Conservation (phyloP, 2,113 vertebrate species). For the Callipepla squamata region DNA sequence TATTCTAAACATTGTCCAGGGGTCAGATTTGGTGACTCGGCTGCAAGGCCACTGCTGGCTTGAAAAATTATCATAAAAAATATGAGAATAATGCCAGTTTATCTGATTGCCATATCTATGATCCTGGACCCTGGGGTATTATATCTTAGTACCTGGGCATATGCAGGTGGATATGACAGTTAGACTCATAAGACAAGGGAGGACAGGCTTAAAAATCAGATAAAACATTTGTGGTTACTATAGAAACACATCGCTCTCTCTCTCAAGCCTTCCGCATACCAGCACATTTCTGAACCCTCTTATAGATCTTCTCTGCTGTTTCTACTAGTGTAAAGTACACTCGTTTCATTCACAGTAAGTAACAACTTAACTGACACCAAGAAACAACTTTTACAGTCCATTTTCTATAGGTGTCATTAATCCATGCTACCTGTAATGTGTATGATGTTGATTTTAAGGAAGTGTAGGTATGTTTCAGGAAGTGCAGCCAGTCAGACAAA, state of each 20-base stretch:
- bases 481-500: neutral
- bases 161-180: neutral
- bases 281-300: neutral
- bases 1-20: neutral
- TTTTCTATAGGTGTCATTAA: neutral
- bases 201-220: neutral
- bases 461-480: neutral
- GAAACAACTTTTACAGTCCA: fast-evolving
- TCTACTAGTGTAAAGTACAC: neutral
- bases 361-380: neutral
- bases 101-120: neutral
- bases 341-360: neutral
- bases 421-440: neutral
- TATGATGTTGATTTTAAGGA: neutral
- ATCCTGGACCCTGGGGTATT: neutral
- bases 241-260: neutral
- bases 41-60: neutral
- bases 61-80: neutral
- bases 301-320: neutral
- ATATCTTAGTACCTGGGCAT: neutral
- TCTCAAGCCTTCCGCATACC: neutral
- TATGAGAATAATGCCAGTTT: neutral
- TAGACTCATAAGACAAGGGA: neutral
- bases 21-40: neutral
- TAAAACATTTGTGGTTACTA: neutral